Conservation (phyloP, 2,113 vertebrate genomes). For the Bubo blakistoni region DNA sequence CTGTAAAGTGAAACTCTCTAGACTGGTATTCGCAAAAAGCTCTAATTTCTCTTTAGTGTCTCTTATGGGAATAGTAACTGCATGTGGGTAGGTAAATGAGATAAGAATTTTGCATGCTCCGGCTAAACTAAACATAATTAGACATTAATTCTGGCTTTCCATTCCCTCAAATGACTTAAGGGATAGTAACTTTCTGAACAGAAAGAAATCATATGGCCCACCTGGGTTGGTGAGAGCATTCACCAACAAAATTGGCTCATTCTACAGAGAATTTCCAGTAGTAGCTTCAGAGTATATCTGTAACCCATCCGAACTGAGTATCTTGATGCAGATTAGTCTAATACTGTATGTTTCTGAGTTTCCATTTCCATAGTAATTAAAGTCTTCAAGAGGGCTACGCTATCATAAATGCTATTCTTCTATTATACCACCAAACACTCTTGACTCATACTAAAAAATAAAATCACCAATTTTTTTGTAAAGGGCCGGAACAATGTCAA, state of each 20-base stretch:
- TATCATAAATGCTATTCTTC: background rate
- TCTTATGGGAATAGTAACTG: constrained; percentile 57
- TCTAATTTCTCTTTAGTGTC: constrained; percentile 67
- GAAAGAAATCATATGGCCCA: constrained; percentile 29
- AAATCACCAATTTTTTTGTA: background rate
- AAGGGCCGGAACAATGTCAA: background rate
- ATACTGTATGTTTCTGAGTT: background rate
- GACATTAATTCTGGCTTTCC: constrained; percentile 56
- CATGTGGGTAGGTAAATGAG: constrained; percentile 63
- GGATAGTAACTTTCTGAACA: constrained; percentile 37
- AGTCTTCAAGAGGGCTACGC: background rate
- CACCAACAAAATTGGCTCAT: background rate
- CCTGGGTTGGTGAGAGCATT: constrained; percentile 30
- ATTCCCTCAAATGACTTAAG: constrained; percentile 54
- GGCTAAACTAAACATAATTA: constrained; percentile 60
- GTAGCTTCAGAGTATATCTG: background rate
- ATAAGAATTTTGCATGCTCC: constrained; percentile 52
- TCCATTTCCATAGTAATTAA: background rate
- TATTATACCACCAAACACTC: background rate
- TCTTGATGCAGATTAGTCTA: background rate
- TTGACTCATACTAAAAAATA: background rate
- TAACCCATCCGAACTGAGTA: background rate
- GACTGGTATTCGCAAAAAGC: constrained; percentile 56
- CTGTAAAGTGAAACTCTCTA: constrained; percentile 60
- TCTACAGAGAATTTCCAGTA: background rate